A percentile compares a stretch with the other conserved stretches of the same genome.
phyloP scores from a whole-genome alignment of 2,888 invertebrate species.

The Ischnus inquisitorius region DNA sequence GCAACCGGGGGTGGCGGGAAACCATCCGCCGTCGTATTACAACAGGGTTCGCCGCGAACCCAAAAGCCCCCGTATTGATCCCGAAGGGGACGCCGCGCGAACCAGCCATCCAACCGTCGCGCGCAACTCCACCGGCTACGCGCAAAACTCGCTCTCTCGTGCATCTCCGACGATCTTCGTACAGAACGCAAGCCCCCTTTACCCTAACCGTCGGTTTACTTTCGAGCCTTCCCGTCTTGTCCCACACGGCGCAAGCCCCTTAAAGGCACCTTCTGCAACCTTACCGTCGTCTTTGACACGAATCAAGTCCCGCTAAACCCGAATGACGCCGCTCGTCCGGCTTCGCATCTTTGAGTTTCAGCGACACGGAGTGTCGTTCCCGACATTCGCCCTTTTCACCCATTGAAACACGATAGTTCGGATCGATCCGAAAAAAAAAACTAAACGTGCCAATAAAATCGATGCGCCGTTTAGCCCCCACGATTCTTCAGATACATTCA shows the following conservation, averaged over 20 bases:
- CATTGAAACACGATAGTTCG: too few relatives aligned
- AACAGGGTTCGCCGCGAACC: slow-evolving; percentile 74
- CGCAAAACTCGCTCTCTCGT: slow-evolving; percentile 73
- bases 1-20: slow-evolving; percentile 64
- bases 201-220: slow-evolving; percentile 15
- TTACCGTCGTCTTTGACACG: slow-evolving; percentile 44
- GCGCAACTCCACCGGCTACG: slow-evolving; percentile 76
- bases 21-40: slow-evolving; percentile 78
- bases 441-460: too few relatives aligned
- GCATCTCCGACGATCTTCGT: slow-evolving; percentile 83
- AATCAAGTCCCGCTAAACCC: slow-evolving; percentile 17
- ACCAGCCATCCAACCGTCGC: slow-evolving; percentile 70
- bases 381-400: background rate
- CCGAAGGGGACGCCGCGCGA: slow-evolving; percentile 76
- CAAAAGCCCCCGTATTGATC: slow-evolving; percentile 81
- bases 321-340: slow-evolving; percentile 39
- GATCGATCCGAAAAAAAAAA: too few relatives aligned
- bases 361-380: slow-evolving; percentile 6
- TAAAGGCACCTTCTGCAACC: slow-evolving; percentile 77
- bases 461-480: too few relatives aligned
- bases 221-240: background rate
- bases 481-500: too few relatives aligned
- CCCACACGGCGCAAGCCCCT: slow-evolving; percentile 51
- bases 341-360: slow-evolving; percentile 43
- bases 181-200: slow-evolving; percentile 76